These are phyloP conservation scores for Eueides isabella DNA, from an alignment of 1,140 invertebrate genomes.

Conservation along the genomic window DNA sequence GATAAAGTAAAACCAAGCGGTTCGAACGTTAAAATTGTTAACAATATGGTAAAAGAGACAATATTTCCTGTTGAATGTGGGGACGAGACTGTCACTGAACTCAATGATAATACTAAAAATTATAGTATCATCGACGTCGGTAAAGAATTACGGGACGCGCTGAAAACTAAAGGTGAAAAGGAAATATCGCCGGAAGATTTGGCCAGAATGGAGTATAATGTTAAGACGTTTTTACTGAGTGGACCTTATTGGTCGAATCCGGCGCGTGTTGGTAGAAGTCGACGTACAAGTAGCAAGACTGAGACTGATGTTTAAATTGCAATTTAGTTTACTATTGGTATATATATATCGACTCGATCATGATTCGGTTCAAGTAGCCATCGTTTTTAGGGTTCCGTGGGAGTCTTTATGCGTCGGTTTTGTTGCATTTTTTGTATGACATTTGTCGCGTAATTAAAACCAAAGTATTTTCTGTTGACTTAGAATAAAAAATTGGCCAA, in stretches of 20 bases:
- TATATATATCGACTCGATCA: not conserved
- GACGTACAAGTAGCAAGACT: slow-evolving; percentile 81
- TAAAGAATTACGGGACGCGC: slow-evolving; percentile 56
- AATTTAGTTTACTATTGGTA: not conserved
- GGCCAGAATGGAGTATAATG: slow-evolving; percentile 85
- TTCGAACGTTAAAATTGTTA: slow-evolving; percentile 47
- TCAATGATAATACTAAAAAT: slow-evolving; percentile 48
- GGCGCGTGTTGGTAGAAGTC: slow-evolving; percentile 55
- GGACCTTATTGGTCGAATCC: slow-evolving; percentile 83
- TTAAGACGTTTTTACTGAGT: slow-evolving; percentile 84
- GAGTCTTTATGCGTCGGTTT: too few species aligned
- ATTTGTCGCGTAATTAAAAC: too few species aligned
- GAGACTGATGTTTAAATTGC: slow-evolving; percentile 81
- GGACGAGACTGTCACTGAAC: slow-evolving; percentile 63
- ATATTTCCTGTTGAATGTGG: slow-evolving; percentile 72
- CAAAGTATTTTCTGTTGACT: too few species aligned
- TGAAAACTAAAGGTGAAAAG: slow-evolving; percentile 61
- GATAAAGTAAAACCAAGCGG: slow-evolving; percentile 48
- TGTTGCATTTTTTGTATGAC: too few species aligned
- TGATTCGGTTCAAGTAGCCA: not conserved
- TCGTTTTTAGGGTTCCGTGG: not conserved
- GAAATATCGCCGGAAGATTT: slow-evolving; percentile 79
- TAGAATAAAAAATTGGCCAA: too few species aligned
- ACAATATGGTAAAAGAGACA: slow-evolving; percentile 68
- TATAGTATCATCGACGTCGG: slow-evolving; percentile 42